These are phyloP conservation scores for Atlantisia rogersi DNA, from an alignment of 2,113 vertebrate species.

Conservation along the genomic window DNA sequence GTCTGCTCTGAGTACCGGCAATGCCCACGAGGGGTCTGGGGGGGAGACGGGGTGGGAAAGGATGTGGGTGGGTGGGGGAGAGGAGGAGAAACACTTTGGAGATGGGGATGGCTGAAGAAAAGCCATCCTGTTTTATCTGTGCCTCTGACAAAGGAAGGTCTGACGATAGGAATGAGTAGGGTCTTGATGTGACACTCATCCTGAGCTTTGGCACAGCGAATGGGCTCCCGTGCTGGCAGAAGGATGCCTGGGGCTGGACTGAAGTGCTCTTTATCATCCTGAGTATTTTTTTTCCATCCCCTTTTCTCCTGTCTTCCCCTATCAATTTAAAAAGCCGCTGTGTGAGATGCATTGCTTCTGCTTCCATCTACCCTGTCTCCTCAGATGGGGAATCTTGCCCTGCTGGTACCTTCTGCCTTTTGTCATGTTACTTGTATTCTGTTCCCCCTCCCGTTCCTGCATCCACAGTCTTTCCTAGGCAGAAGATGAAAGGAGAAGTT, in stretches of 20 bases:
- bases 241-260: background rate
- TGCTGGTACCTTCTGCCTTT: background rate
- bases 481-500: background rate
- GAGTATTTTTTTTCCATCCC: background rate
- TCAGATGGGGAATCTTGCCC: background rate
- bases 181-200: rapidly evolving
- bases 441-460: background rate
- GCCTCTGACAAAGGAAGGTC: background rate
- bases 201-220: background rate
- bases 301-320: background rate
- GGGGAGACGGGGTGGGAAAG: background rate
- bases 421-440: background rate
- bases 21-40: background rate
- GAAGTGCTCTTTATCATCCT: background rate
- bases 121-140: background rate
- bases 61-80: background rate
- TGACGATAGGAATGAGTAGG: background rate
- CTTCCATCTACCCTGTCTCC: background rate
- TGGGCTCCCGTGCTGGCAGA: background rate
- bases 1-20: background rate
- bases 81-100: background rate
- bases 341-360: background rate
- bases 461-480: background rate
- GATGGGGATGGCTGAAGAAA: background rate
- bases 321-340: background rate